phyloP scores from a whole-genome alignment of 1,140 invertebrate species.

The Nautilus pompilius region DNA sequence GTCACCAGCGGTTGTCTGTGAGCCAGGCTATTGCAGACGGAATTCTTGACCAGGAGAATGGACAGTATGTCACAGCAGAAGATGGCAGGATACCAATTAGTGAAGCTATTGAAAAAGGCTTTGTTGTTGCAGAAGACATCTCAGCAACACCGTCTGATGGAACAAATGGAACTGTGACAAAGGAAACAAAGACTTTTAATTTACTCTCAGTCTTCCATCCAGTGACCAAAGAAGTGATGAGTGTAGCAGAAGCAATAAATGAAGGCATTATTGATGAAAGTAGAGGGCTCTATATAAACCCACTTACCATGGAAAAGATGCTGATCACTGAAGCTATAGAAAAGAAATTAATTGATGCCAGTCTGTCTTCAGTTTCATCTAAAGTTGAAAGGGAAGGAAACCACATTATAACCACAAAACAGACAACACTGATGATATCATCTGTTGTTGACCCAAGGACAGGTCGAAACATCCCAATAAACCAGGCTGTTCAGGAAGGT shows the following conservation, averaged over 20 bases:
- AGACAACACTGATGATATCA: slow-evolving; percentile 75
- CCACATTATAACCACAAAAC: slow-evolving; percentile 69
- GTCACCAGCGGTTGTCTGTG: slow-evolving; percentile 74
- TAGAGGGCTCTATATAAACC: slow-evolving; percentile 74
- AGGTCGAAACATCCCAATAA: slow-evolving; percentile 74
- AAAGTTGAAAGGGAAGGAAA: slow-evolving; percentile 41
- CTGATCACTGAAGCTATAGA: slow-evolving; percentile 78
- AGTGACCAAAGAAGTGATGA: slow-evolving; percentile 56
- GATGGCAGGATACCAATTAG: slow-evolving; percentile 66
- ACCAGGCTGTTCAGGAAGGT: slow-evolving; percentile 80
- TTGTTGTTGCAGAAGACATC: slow-evolving; percentile 44
- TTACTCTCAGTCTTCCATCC: slow-evolving; percentile 70
- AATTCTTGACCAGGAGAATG: slow-evolving; percentile 76
- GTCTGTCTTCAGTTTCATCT: slow-evolving; percentile 60
- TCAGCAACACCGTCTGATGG: slow-evolving; percentile 11
- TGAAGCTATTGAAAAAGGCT: slow-evolving; percentile 70
- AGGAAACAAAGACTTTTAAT: slow-evolving; percentile 51
- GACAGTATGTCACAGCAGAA: slow-evolving; percentile 54
- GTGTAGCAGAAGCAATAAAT: slow-evolving; percentile 75
- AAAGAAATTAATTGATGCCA: slow-evolving; percentile 65
- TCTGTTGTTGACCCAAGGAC: slow-evolving; percentile 78
- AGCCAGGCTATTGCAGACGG: slow-evolving; percentile 81
- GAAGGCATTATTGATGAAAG: slow-evolving; percentile 80
- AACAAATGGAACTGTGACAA: slow-evolving; percentile 21
- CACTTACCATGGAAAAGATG: slow-evolving; percentile 70